Evolutionary conservation across 1,140 invertebrate genomes (phyloP), one percentile per base, ranked within the genome.

Genomic region (Drosophila murphyi): DNA sequence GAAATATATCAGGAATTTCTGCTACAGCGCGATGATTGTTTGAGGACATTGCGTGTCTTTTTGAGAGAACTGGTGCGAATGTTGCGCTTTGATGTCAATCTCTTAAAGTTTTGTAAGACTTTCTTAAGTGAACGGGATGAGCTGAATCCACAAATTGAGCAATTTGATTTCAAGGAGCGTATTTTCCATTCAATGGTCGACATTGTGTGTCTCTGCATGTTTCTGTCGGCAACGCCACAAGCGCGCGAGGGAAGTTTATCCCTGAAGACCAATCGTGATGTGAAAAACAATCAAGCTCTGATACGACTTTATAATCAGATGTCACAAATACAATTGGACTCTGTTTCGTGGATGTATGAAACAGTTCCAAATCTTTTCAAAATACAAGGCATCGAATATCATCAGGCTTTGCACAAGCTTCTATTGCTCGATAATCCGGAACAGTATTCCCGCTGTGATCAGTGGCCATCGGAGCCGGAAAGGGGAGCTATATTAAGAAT

Each of bases 401-500:
- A 96, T 52, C 96, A 96, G 74, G 96, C 96, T 29, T 92, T 99
- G 39, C 96, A 97, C 80, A 99, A 99, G 93, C 94, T 98, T 57
- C 94, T 98, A 81, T 95, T 98, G 55, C 93, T 98, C 82, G 98
- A 98, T 91, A 94, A 95, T 67, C 93, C 95, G 1, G 98, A 99
- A 67, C 95, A 96, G 47, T 98, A 98, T 93, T 97, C 96, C 85
- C 97, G 97, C 87, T 94, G 96, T 70, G 98, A 99, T 92, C 98
- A 97, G 91, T 99, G 98, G 98, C 98, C 98, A 1, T 95, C 97
- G 4, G 98, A 99, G 92, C 95, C 95, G 29, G 97, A 98, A 78
- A 93, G 97, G 64, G 94, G 94, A 8, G 92, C 97, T 29, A 96
- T 97, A 70, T 94, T 98, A 80, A 93, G 97, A 54, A 92, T 98